Evolutionary conservation across 1,140 invertebrate genomes (phyloP).

Genomic region (Calephelis virginiensis): DNA sequence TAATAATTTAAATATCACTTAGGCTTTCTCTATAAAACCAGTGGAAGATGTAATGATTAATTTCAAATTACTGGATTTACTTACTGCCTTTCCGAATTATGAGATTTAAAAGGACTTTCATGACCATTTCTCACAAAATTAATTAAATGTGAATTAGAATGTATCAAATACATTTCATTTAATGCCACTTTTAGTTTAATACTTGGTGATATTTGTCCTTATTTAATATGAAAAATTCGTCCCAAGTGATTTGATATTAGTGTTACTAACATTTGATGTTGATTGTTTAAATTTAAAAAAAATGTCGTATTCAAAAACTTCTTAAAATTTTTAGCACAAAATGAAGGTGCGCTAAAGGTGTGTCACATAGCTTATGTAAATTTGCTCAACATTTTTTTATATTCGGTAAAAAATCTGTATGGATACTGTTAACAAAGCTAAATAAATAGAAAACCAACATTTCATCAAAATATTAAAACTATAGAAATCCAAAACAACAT

Average conservation of each 20-base stretch:
- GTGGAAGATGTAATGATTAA: too few relatives aligned
- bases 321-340: constrained; percentile 2
- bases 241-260: neutral
- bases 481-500: too few relatives aligned
- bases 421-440: too few relatives aligned
- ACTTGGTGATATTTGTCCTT: constrained; percentile 2
- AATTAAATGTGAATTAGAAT: too few relatives aligned
- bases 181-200: constrained; percentile 6
- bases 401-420: neutral
- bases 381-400: constrained; percentile 6
- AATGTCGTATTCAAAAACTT: neutral
- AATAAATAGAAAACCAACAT: too few relatives aligned
- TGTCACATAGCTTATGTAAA: constrained; percentile 1
- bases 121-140: too few relatives aligned
- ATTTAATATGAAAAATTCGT: constrained; percentile 7
- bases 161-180: neutral
- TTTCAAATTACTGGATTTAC: too few relatives aligned
- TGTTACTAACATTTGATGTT: constrained; percentile 1
- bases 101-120: too few relatives aligned
- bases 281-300: neutral
- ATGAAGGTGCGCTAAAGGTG: constrained; percentile 8
- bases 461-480: too few relatives aligned
- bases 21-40: too few relatives aligned
- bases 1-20: too few relatives aligned
- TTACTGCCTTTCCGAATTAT: too few relatives aligned